Percentiles rank a stretch among this genome's conserved stretches.
These are phyloP conservation scores for Orthosia incerta DNA, from an alignment of 2,888 invertebrate species.

Conservation along the genomic window DNA sequence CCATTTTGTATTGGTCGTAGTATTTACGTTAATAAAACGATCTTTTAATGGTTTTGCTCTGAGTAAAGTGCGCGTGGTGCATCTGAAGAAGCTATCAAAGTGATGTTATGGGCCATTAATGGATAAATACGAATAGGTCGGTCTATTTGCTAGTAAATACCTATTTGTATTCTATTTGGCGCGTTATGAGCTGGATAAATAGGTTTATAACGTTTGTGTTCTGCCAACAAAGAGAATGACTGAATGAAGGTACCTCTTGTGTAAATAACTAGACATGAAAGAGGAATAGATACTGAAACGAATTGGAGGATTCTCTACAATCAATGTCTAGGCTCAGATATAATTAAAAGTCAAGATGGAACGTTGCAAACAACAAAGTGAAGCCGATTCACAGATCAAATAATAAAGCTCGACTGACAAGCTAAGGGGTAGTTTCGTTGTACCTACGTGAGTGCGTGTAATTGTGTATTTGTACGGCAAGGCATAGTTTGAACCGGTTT, in stretches of 20 bases:
- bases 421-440: too few relatives aligned
- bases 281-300: neutral
- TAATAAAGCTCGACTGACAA: too few relatives aligned
- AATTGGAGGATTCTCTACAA: neutral
- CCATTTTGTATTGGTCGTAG: slow-evolving; percentile 35
- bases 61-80: slow-evolving; percentile 50
- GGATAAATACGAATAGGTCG: slow-evolving; percentile 37
- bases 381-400: too few relatives aligned
- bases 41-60: slow-evolving; percentile 57
- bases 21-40: slow-evolving; percentile 65
- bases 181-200: slow-evolving; percentile 26
- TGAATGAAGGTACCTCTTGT: neutral
- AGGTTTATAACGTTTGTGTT: slow-evolving; percentile 43
- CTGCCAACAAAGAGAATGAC: slow-evolving; percentile 10
- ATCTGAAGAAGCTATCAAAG: slow-evolving; percentile 68
- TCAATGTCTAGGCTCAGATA: too few relatives aligned
- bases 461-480: too few relatives aligned
- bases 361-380: too few relatives aligned
- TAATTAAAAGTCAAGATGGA: too few relatives aligned
- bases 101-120: slow-evolving; percentile 61
- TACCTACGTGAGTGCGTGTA: too few relatives aligned
- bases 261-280: neutral
- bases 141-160: slow-evolving; percentile 8
- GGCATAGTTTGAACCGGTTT: too few relatives aligned
- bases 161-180: slow-evolving; percentile 19